Percentiles rank a stretch among this genome's conserved stretches.
These are phyloP conservation scores for Alviniconcha marisindica DNA, from an alignment of 1,140 invertebrate genomes.

Conservation along the genomic window DNA sequence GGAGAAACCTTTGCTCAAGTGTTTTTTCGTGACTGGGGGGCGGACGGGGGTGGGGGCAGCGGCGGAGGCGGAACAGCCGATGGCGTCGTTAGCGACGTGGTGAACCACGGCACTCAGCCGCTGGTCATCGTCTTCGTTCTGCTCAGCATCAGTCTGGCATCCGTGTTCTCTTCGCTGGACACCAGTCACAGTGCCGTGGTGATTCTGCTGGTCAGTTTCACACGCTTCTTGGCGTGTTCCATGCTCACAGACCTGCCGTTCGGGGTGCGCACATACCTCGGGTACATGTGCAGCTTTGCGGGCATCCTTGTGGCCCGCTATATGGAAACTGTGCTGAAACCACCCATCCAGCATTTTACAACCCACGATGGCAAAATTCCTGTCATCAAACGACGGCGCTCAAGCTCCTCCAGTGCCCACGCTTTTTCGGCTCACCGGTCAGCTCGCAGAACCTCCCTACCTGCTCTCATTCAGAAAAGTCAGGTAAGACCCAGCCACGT, in stretches of 20 bases:
- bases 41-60: conserved; percentile 33
- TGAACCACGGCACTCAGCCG: conserved; percentile 63
- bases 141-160: conserved; percentile 66
- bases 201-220: conserved; percentile 71
- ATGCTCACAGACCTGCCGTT: conserved; percentile 68
- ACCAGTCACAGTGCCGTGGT: conserved; percentile 70
- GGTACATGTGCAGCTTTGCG: conserved; percentile 70
- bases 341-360: conserved; percentile 68
- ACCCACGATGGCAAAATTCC: conserved; percentile 73
- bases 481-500: conserved; percentile 61
- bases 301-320: conserved; percentile 75
- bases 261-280: conserved; percentile 68
- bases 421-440: conserved; percentile 66
- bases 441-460: conserved; percentile 73
- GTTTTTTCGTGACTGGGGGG: conserved; percentile 53
- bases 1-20: conserved; percentile 73
- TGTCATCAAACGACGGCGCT: conserved; percentile 72
- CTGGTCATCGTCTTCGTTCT: conserved; percentile 68
- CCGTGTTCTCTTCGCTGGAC: conserved; percentile 73
- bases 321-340: conserved; percentile 72
- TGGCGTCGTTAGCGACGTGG: conserved; percentile 32
- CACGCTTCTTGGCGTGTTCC: conserved; percentile 71
- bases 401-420: conserved; percentile 70
- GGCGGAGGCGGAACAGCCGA: not conserved
- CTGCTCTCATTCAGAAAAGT: conserved; percentile 74